Evolutionary conservation across 2,888 invertebrate species (phyloP), one percentile per base, ranked within the genome.

Genomic region (Platycnemis pennipes): DNA sequence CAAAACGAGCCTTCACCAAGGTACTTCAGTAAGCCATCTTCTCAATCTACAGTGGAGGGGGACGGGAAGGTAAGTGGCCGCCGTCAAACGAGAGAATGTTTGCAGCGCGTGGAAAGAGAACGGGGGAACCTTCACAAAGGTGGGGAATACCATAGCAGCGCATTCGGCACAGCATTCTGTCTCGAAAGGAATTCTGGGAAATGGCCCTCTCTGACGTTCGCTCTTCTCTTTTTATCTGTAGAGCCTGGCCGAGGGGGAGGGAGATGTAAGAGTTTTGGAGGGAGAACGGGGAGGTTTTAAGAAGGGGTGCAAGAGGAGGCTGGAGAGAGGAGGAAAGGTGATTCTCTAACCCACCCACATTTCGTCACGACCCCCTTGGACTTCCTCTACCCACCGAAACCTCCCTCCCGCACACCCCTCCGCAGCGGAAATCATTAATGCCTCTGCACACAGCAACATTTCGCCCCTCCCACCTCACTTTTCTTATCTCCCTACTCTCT

Each of bases 161-260:
- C 13, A 77, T 77, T 77, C 77, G 37, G 77, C 77, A 77, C 37
- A n/a, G n/a, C n/a, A 77, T 77, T 77, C 37, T 31, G 77, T 77
- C 77, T 11, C 77, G 7, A 16, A 37, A 77, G 77, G 77, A 77
- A 77, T 77, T 77, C 77, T 77, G 31, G 77, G 77, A 37, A 77
- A 77, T 26, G 77, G 26, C 77, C 77, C 77, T 11, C 16, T 37
- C 77, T 77, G 31, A 16, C 63, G 22, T 7, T 63, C 63, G 26
- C 19, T 63, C 26, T 26, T 26, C 26, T 4, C 77, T 77, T 37
- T 31, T 77, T 16, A 31, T 16, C 77, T 49, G 11, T 37, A 7
- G 3, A 16, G 77, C 37, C 77, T 13, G 37, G 26, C 31, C 37
- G 37, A 37, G 77, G 16, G 77, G 77, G 5, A 26, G 8, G 63